Evolutionary conservation across 2,888 invertebrate species (phyloP).

Genomic region (Poecilus cupreus): DNA sequence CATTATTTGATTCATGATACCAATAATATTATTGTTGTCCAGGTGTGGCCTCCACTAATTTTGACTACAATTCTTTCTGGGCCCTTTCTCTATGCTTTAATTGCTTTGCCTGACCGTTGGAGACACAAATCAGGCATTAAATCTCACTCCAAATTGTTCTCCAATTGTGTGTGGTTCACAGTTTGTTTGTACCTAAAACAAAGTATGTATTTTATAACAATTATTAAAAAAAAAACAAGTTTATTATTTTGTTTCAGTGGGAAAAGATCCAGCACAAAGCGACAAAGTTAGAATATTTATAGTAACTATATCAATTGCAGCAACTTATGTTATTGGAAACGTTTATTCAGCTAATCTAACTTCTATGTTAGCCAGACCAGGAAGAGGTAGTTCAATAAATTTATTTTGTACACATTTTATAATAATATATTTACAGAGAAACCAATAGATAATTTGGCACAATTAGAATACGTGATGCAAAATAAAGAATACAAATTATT

Average conservation of each 20-base stretch:
- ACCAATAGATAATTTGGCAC: constrained; percentile 80
- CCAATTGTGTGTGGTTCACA: constrained; percentile 84
- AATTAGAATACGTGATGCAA: constrained; percentile 80
- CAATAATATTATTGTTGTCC: constrained; percentile 58
- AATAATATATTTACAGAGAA: constrained; percentile 73
- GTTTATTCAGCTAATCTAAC: constrained; percentile 87
- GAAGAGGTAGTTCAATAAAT: constrained; percentile 72
- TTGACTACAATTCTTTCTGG: constrained; percentile 80
- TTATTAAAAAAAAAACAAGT: neutral
- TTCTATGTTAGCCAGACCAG: constrained; percentile 83
- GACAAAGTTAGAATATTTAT: constrained; percentile 82
- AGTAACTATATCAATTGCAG: constrained; percentile 82
- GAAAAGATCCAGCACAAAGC: constrained; percentile 78
- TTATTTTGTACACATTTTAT: neutral
- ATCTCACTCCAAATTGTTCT: constrained; percentile 71
- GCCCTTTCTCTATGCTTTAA: constrained; percentile 81
- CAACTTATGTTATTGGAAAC: constrained; percentile 86
- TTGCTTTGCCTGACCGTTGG: constrained; percentile 79
- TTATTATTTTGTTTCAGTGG: constrained; percentile 70
- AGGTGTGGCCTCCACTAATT: constrained; percentile 84
- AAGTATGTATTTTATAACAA: constrained; percentile 73
- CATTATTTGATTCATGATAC: neutral
- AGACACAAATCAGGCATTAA: constrained; percentile 70
- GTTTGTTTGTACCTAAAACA: constrained; percentile 82
- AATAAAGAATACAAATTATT: constrained; percentile 79